phyloP scores from a whole-genome alignment of 1,140 invertebrate genomes.

The Ditylenchus dipsaci region DNA sequence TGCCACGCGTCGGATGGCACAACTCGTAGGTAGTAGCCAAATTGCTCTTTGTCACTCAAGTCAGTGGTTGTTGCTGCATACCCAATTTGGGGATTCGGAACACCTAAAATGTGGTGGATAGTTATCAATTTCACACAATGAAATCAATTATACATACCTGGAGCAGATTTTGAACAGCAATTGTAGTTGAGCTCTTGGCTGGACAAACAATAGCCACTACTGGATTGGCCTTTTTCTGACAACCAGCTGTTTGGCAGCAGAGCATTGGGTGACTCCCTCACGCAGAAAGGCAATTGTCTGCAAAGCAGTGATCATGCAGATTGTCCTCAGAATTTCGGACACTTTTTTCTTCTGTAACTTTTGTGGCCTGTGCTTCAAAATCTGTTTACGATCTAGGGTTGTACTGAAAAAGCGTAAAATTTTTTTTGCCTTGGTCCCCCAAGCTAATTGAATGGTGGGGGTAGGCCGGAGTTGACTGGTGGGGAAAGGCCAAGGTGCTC shows the following conservation, averaged over 20 bases:
- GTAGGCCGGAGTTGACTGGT: no score
- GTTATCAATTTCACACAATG: no score
- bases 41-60: slow-evolving; percentile 73
- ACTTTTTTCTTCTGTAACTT: no score
- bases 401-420: no score
- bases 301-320: background rate
- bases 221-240: slow-evolving; percentile 51
- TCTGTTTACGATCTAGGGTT: no score
- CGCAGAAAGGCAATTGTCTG: slow-evolving; percentile 54
- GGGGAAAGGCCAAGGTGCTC: no score
- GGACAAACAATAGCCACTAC: slow-evolving; percentile 53
- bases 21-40: slow-evolving; percentile 74
- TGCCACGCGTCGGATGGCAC: slow-evolving; percentile 78
- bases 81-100: slow-evolving; percentile 65
- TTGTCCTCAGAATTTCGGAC: no score
- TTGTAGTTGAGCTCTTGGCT: slow-evolving; percentile 56
- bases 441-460: no score
- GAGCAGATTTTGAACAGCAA: slow-evolving; percentile 72
- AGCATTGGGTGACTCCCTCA: slow-evolving; percentile 53
- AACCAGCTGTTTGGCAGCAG: slow-evolving; percentile 57
- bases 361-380: no score
- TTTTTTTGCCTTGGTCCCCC: no score
- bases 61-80: slow-evolving; percentile 75
- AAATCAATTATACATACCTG: no score
- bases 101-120: slow-evolving; percentile 59